These are phyloP conservation scores for Drosophila ustulata DNA, from an alignment of 2,888 invertebrate species.

Conservation along the genomic window DNA sequence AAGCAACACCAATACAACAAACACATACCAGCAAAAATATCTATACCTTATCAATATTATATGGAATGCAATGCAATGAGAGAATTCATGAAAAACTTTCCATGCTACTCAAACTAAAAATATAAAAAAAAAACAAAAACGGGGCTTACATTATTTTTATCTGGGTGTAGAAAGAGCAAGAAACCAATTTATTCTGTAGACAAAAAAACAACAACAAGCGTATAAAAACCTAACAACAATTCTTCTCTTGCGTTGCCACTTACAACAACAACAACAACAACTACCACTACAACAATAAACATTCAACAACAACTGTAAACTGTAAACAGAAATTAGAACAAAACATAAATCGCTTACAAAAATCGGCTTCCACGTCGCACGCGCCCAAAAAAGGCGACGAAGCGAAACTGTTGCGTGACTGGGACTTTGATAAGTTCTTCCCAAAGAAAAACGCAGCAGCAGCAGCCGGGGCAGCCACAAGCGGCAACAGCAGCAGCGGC, in stretches of 20 bases:
- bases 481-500: slow-evolving; percentile 66
- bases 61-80: slow-evolving; percentile 62
- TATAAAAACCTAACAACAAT: slow-evolving; percentile 65
- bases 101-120: slow-evolving; percentile 51
- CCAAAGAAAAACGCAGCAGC: slow-evolving; percentile 84
- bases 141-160: slow-evolving; percentile 29
- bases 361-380: slow-evolving; percentile 83
- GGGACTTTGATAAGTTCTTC: slow-evolving; percentile 95
- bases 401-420: slow-evolving; percentile 92
- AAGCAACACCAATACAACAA: slow-evolving; percentile 32
- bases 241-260: slow-evolving; percentile 79
- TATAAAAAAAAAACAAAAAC: slow-evolving; percentile 2
- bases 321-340: slow-evolving; percentile 83
- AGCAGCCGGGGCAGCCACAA: slow-evolving; percentile 23
- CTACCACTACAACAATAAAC: slow-evolving; percentile 26
- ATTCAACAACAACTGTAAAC: slow-evolving; percentile 48
- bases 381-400: slow-evolving; percentile 88
- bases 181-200: slow-evolving; percentile 49
- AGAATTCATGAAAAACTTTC: slow-evolving; percentile 73
- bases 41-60: slow-evolving; percentile 37
- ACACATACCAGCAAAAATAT: background rate
- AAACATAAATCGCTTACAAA: slow-evolving; percentile 81
- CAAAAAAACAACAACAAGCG: slow-evolving; percentile 30
- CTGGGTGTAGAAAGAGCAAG: slow-evolving; percentile 49
- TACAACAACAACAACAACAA: slow-evolving; percentile 56